Base-by-base conservation (phyloP, 1,140 invertebrate genomes). In the Glossosoma conforme region DNA sequence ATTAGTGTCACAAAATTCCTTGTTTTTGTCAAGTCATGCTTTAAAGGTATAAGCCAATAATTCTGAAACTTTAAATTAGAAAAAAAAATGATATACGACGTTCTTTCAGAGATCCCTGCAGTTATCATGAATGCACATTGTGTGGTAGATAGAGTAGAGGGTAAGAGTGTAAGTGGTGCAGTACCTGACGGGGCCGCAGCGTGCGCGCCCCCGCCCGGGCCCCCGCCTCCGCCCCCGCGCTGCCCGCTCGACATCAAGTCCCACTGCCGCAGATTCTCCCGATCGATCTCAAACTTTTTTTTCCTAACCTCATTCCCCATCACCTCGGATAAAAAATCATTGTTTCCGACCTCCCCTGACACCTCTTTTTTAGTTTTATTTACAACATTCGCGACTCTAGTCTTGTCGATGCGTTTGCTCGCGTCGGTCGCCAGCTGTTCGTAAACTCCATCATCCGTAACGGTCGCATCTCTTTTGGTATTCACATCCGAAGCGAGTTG, bases 261-360 rank as follows among this genome's bases (percentile, higher is more conserved):
- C 88, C 88, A 91, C 62, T 91, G 88, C 22, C 88, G 77, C 56
- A 91, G 76, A 56, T 87, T 89, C 70, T 91, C 88, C 60, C 87
- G 80, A 72, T 91, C 88, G 58, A 89, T 82, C 65, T 87, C 86
- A 74, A 74, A 75, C 36, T 62, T 64, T 46, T 62, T 63, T 53
- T 61, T 70, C 47, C 43, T 43, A n/a, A 44, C 60, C 25, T 61
- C 61, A 43, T 66, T 65, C 21, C 30, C 38, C 46, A 56, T 60
- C 17, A 59, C 58, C 25, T 62, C 62, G 18, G 44, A 60, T 30
- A 61, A 59, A 37, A 47, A 57, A 41, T 18, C 30, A n/a, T n/a
- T n/a, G n/a, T n/a, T n/a, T n/a, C n/a, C n/a, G n/a, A n/a, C n/a
- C n/a, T n/a, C n/a, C n/a, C n/a, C n/a, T n/a, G n/a, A 54, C n/a